phyloP scores from a whole-genome alignment of 1,140 invertebrate genomes.

The Magallana gigas region DNA sequence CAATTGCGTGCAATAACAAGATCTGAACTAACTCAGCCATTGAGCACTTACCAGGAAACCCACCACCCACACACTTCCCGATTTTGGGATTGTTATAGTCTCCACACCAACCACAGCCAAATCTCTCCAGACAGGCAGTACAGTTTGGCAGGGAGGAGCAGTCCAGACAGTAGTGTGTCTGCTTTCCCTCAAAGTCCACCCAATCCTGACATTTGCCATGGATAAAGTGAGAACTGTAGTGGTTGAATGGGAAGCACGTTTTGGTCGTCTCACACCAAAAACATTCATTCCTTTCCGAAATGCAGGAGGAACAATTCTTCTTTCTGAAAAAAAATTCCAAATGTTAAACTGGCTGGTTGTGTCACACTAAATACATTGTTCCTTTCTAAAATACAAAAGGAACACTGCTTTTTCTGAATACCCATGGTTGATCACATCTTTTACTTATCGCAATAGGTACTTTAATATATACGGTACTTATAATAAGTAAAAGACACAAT shows the following conservation, averaged over 20 bases:
- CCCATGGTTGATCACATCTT: no score
- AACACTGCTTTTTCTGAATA: no score
- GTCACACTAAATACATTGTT: no score
- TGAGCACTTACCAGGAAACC: constrained; percentile 77
- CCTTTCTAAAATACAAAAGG: no score
- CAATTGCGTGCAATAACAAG: no score
- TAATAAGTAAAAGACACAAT: no score
- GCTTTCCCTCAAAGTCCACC: constrained; percentile 84
- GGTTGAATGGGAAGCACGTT: constrained; percentile 95
- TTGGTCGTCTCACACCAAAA: constrained; percentile 95
- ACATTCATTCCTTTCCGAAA: constrained; percentile 91
- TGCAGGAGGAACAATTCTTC: constrained; percentile 88
- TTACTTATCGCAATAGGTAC: no score
- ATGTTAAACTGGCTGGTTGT: no score
- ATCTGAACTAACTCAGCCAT: no score
- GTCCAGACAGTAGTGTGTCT: constrained; percentile 84
- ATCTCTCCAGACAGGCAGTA: constrained; percentile 87
- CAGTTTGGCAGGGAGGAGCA: constrained; percentile 89
- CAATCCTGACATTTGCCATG: constrained; percentile 95
- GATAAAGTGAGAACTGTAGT: constrained; percentile 94
- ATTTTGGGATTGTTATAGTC: constrained; percentile 91
- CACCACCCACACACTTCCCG: constrained; percentile 83
- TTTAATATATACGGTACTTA: no score
- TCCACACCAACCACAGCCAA: constrained; percentile 97
- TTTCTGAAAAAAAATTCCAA: constrained; percentile 79